Evolutionary conservation across 2,113 vertebrate species (phyloP), one percentile per base, ranked within the genome.

Genomic region (Notarius quadriscutis): DNA sequence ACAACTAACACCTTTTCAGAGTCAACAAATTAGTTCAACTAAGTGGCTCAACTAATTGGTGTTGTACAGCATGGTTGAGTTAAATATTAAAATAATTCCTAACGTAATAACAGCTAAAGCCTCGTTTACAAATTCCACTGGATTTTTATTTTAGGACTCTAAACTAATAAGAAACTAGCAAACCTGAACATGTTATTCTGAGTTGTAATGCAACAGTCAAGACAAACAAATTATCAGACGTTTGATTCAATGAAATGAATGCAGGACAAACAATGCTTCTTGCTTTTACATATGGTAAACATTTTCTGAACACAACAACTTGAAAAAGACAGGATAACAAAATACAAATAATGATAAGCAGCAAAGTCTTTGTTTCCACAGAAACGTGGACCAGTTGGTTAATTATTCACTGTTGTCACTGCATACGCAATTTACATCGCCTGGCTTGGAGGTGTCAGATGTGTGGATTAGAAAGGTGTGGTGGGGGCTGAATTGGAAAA

Each of bases 221-320:
- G 60, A 87, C 65, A 84, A 88, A 88, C 65, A 86, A 81, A 41
- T 57, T 84, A 53, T 80, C 51, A 84, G 81, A 90, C 89, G 87
- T 71, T 87, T 84, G 82, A 79, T 69, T 88, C 48, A 77, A 87
- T 88, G 87, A 85, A 88, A 87, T 88, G 87, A 87, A 82, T 84
- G 87, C 30, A 63, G 63, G 83, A 90, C 87, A 90, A n/a, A 87
- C 48, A 85, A 62, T 83, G 83, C 60, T 90, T 88, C 62, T 62
- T 62, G 51, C 81, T 85, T 81, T 67, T 79, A 88, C 81, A 90
- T 25, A 62, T 34, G 74, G 85, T 65, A 75, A 84, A 62, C 85
- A 84, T 86, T 63, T 7, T 84, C 74, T 65, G 25, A 85, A 90
- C 84, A 88, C 27, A 81, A 77, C 84, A 86, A 78, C 79, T 87